Base-by-base conservation (phyloP, 2,888 invertebrate genomes). In the Agrotis puta region DNA sequence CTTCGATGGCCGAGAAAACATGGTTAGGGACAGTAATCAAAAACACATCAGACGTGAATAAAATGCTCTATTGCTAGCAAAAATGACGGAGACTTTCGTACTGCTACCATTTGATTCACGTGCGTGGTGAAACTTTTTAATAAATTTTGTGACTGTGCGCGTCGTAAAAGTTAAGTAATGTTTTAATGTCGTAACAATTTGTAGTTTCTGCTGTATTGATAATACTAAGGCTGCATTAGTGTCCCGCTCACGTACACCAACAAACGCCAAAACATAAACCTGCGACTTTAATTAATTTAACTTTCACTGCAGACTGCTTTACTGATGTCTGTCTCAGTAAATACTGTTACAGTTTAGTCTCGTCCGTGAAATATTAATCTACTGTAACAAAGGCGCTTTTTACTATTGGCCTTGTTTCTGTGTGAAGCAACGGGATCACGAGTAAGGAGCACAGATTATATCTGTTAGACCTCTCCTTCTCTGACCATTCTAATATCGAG, bases 301-400 rank as follows among this genome's bases (percentile, higher is more conserved):
- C 94, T 94, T 94, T 94, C 93, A 92, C 94, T 91, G 83, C 77
- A 76, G 78, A 85, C 87, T 83, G 82, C 90, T 88, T 87, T 24
- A 71, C 18, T 71, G 45, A 39, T 22, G 13, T 48, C 33, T 77
- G 33, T 75, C 22, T 70, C 50, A 11, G 20, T 51, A 20, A 51
- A 20, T 51, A 70, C 16, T n/a, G n/a, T 45, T 33, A 13, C 22
- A 33, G 47, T 50, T 63, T 24, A 74, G 14, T 13, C 5, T 76
- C 13, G 24, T 78, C 27, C 5, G 43, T 13, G 33, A 71, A 56
- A 45, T 20, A 51, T 33, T 56, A 22, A 45, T 53, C 16, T 67
- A 43, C 16, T n/a, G 18, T 24, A 20, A 20, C 47, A 61, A 20
- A 22, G 2, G 18, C 27, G 9, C 39, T 14, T 20, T 45, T 70